Evolutionary conservation across 2,797 vertebrate species (phyloP).

Genomic region (Sebastes alutus): DNA sequence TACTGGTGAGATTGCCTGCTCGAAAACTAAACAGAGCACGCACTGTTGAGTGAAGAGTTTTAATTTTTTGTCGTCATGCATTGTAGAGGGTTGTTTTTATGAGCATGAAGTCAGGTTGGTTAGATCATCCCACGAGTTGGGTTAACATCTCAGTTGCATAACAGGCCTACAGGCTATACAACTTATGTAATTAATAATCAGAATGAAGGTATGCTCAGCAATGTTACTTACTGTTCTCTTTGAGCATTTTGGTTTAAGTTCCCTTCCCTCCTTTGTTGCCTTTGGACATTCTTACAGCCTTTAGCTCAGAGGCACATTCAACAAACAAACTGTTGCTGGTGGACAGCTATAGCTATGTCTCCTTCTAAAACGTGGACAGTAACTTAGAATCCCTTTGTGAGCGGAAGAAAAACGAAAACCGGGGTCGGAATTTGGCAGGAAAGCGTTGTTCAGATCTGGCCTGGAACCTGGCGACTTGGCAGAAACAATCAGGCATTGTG

Average conservation of each 20-base stretch:
- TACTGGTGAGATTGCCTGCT: constrained; percentile 42
- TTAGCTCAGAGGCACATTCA: constrained; percentile 30
- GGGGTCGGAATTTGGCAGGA: constrained; percentile 97
- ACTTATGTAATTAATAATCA: background rate
- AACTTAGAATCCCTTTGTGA: constrained; percentile 96
- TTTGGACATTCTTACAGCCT: constrained; percentile 21
- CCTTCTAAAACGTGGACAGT: constrained; percentile 81
- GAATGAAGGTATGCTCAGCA: background rate
- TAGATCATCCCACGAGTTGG: background rate
- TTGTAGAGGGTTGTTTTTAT: background rate
- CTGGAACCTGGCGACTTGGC: constrained; percentile 96
- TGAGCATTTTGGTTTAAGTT: constrained; percentile 31
- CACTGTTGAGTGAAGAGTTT: constrained; percentile 26
- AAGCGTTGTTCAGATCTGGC: constrained; percentile 92
- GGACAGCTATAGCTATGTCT: constrained; percentile 25
- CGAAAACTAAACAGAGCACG: constrained; percentile 43
- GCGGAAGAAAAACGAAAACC: constrained; percentile 91
- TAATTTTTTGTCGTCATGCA: constrained; percentile 1
- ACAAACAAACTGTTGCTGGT: constrained; percentile 34
- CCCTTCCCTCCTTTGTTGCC: constrained; percentile 15
- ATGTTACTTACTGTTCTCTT: constrained; percentile 28
- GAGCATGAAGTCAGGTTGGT: background rate
- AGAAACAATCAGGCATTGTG: constrained; percentile 98
- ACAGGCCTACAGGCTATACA: background rate
- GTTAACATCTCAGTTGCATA: background rate